Percentiles rank a stretch among this genome's conserved stretches.
phyloP scores from a whole-genome alignment of 2,797 vertebrate species.

The Acipenser transmontanus region DNA sequence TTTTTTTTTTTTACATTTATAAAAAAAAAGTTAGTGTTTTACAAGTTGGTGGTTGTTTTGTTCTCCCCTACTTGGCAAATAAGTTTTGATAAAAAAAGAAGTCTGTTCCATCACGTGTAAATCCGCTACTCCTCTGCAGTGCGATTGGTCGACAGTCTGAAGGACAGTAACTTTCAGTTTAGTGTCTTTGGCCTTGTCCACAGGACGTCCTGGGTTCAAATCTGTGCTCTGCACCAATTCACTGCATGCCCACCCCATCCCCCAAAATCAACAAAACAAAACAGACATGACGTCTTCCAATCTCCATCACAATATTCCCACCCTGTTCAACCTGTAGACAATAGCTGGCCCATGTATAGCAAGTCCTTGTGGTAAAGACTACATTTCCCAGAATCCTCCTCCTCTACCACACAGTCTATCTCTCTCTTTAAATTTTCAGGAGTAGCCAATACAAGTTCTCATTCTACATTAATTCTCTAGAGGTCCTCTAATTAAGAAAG shows the following conservation, averaged over 20 bases:
- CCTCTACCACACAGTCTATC: background rate
- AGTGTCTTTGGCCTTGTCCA: too few species aligned
- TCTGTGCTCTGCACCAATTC: background rate
- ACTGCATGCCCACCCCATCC: background rate
- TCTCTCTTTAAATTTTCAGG: background rate
- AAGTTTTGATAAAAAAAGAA: conserved; percentile 4
- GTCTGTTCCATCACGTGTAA: background rate
- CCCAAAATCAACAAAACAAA: conserved; percentile 5
- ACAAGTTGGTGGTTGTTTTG: background rate
- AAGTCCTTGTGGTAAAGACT: conserved; percentile 1
- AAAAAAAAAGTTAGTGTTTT: conserved; percentile 18
- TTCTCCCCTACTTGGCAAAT: too few species aligned
- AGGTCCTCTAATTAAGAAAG: background rate
- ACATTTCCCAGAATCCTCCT: conserved; percentile 10
- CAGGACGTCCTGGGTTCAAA: background rate
- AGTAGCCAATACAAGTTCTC: background rate
- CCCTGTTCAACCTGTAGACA: conserved; percentile 8
- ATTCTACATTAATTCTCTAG: background rate
- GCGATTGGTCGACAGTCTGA: conserved; percentile 3
- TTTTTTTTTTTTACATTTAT: background rate
- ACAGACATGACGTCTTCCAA: background rate
- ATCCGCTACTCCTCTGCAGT: background rate
- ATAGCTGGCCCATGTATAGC: conserved; percentile 10
- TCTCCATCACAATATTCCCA: conserved; percentile 3
- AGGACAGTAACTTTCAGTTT: too few species aligned